Evolutionary conservation across 2,888 invertebrate genomes (phyloP), one percentile per base, ranked within the genome.

Genomic region (Caenorhabditis afra): DNA sequence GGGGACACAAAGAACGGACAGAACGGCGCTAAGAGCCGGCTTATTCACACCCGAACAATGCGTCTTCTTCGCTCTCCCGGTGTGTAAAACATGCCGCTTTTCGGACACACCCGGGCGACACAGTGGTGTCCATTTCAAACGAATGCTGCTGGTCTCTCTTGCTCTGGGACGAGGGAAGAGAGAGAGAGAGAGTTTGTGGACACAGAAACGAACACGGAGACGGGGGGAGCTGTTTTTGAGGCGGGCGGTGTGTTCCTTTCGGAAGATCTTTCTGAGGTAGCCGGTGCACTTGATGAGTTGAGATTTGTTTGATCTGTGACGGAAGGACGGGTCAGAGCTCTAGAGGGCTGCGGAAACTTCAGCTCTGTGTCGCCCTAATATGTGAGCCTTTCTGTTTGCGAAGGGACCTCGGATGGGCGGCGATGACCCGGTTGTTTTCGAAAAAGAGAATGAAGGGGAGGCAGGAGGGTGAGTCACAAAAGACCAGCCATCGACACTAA

Each of bases 101-200:
- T 47, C 47, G n/a, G 47, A 47, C 47, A 47, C n/a, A 47, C n/a
- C 7, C 47, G 44, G 44, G 44, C 44, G 44, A 59, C 44, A 71
- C 70, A 71, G 70, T 71, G 70, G 70, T 71, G 70, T 71, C 62
- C 53, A 62, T 71, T 71, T 71, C 70, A 62, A 70, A 59, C 44
- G 52, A 14, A 37, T 39, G 61, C 20, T 14, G 64, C 58, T 39
- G 22, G 22, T 39, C 58, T 67, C 47, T 0, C n/a, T n/a, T n/a
- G n/a, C n/a, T n/a, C n/a, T n/a, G n/a, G n/a, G n/a, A n/a, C n/a
- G n/a, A n/a, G n/a, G n/a, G n/a, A n/a, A n/a, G n/a, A n/a, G n/a
- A n/a, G 45, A 35, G 20, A 37, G 47, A 47, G 35, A 22, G 50
- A 50, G 68, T 68, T 41, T 55, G 57, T 18, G 57, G 57, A 41